Base-by-base conservation (phyloP, 2,113 vertebrate species). In the Sinocyclocheilus anophthalmus region DNA sequence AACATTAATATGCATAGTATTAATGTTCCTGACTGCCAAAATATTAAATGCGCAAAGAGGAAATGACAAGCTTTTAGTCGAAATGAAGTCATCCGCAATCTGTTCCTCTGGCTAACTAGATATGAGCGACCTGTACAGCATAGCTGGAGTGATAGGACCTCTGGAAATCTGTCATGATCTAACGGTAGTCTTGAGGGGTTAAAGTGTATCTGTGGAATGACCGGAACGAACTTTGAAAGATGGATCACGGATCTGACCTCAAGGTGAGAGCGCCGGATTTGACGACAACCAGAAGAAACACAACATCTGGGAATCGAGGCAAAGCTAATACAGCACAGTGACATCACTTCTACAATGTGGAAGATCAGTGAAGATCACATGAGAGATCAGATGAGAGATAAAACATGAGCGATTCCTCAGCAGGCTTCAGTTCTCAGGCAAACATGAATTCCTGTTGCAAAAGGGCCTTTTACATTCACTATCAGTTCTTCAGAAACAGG, bases 171-270 rank as follows among this genome's bases (percentile, higher is more conserved):
- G 22, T 72, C 30, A 57, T 67, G 33, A 82, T 61, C 26, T 3
- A 76, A 76, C 59, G 59, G 72, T 81, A 39, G 70, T 39, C 72
- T 48, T 9, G 13, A 26, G 3, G 37, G 85, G 91, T 88, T 87
- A 91, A 72, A 90, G 89, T 88, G 84, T 88, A 92, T 91, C 88
- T 76, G 85, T 87, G 65, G 80, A 86, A 63, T 5, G 11, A 82
- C 11, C 0, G 2, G 30, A 55, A 82, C 7, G 16, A 24, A 14
- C n/a, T 55, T 8, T 42, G 30, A 45, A 87, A 57, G 67, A 33
- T 53, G 20, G 20, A n/a, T 86, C 85, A 24, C 45, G 55, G 70
- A 81, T 50, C 67, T 81, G 78, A 86, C 78, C 55, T 63, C 8
- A 24, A 50, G 69, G 73, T 39, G 70, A 50, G 59, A 61, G 48